A percentile compares a stretch with the other conserved stretches of the same genome.
Evolutionary conservation across 2,797 vertebrate species (phyloP).

Genomic region (Enteromius afrohamiltoni): DNA sequence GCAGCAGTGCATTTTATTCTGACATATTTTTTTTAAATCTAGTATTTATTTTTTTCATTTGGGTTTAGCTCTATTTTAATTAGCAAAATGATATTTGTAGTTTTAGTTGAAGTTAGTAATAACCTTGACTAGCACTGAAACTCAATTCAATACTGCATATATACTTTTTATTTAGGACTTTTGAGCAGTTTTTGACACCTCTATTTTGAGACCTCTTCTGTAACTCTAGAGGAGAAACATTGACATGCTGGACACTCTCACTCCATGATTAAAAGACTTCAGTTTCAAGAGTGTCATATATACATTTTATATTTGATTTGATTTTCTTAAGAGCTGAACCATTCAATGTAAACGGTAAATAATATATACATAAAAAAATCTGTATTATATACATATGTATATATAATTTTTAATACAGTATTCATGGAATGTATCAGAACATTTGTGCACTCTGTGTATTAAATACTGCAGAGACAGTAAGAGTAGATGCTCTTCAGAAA

Average conservation of each 20-base stretch:
- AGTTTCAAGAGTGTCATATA: no score
- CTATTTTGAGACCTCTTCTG: no score
- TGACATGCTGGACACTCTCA: no score
- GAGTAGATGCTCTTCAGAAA: neutral
- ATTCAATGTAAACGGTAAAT: neutral
- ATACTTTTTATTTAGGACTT: neutral
- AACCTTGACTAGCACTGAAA: neutral
- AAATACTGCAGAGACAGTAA: neutral
- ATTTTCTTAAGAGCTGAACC: neutral
- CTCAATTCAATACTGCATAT: neutral
- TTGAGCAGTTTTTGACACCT: no score
- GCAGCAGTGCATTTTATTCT: neutral
- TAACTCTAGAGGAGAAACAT: no score
- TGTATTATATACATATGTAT: neutral
- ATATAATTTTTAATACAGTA: neutral
- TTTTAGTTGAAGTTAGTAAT: neutral
- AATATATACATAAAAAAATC: neutral
- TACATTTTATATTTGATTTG: no score
- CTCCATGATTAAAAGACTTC: no score
- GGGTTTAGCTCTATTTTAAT: neutral
- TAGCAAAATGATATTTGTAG: neutral
- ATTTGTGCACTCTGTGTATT: neutral
- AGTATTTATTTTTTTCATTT: neutral
- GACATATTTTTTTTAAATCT: neutral
- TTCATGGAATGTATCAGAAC: neutral